Conservation (phyloP, 2,797 vertebrate genomes). For the Rhinoraja longicauda region DNA sequence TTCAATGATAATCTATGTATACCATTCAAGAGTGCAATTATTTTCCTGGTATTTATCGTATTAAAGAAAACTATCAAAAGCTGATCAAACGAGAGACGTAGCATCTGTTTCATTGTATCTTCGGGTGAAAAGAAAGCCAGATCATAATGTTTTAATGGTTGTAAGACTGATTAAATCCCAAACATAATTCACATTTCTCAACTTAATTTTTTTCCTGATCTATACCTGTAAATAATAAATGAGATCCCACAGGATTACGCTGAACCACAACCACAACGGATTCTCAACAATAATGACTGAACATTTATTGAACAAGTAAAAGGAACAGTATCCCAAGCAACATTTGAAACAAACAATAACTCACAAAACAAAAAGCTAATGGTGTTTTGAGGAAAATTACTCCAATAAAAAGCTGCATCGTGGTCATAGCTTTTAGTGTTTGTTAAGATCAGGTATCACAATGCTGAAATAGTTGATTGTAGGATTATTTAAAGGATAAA, state of each 20-base stretch:
- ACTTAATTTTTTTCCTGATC: constrained; percentile 76
- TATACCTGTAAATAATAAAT: constrained; percentile 99
- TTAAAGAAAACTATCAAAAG: not conserved
- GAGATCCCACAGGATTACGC: constrained; percentile 82
- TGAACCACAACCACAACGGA: constrained; percentile 79
- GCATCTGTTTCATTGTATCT: not conserved
- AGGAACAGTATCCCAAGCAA: constrained; percentile 77
- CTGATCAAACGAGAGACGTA: no score
- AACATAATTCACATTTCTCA: constrained; percentile 70
- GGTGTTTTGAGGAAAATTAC: constrained; percentile 49
- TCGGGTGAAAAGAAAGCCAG: constrained; percentile 42
- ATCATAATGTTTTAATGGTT: constrained; percentile 71
- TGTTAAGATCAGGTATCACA: constrained; percentile 46
- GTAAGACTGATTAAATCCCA: constrained; percentile 73
- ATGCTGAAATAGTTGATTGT: constrained; percentile 43
- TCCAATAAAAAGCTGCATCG: constrained; percentile 48
- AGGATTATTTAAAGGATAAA: not conserved
- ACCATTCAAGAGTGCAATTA: not conserved
- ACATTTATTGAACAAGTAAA: constrained; percentile 85
- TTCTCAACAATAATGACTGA: constrained; percentile 78
- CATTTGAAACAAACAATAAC: constrained; percentile 83
- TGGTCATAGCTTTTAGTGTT: constrained; percentile 43
- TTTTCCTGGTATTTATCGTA: not conserved
- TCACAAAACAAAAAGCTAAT: constrained; percentile 83
- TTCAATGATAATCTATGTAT: not conserved